A percentile compares a stretch with the other conserved stretches of the same genome.
phyloP scores from a whole-genome alignment of 2,113 vertebrate genomes.

The Poeciliopsis turrubarensis region DNA sequence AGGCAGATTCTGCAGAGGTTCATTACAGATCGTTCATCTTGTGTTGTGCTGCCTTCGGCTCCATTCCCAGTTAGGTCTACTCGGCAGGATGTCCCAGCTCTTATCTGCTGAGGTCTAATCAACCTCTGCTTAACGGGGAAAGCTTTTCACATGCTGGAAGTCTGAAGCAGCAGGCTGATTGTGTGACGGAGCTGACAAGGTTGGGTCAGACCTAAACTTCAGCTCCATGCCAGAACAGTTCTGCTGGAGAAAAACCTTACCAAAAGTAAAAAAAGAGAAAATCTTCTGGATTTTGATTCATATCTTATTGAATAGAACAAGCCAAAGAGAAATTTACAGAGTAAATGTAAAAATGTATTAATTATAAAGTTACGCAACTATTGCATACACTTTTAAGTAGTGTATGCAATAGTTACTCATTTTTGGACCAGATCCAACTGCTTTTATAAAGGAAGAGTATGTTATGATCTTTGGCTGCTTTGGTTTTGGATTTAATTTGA shows the following conservation, averaged over 20 bases:
- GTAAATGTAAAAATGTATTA: too few relatives aligned
- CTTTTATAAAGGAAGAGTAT: too few relatives aligned
- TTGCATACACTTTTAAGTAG: too few relatives aligned
- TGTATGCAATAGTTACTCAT: too few relatives aligned
- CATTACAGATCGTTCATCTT: conserved; percentile 66
- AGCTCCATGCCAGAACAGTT: neutral
- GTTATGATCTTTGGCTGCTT: too few relatives aligned
- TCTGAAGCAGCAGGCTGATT: conserved; percentile 22
- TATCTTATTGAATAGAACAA: too few relatives aligned
- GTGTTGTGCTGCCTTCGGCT: conserved; percentile 50
- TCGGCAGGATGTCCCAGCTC: conserved; percentile 1
- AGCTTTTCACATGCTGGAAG: conserved; percentile 10
- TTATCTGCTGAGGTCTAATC: conserved; percentile 21
- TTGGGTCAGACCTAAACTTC: neutral
- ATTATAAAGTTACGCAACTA: too few relatives aligned
- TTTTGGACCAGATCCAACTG: too few relatives aligned
- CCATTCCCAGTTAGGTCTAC: conserved; percentile 18
- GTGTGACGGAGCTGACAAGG: conserved; percentile 24
- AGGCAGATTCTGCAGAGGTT: conserved; percentile 53
- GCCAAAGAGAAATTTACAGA: too few relatives aligned
- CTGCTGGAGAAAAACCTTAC: neutral
- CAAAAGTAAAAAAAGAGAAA: neutral
- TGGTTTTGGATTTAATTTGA: too few relatives aligned
- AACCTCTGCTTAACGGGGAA: conserved; percentile 1
- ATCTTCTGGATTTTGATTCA: too few relatives aligned